Evolutionary conservation across 2,113 vertebrate genomes (phyloP).

Genomic region (Alexandromys fortis): DNA sequence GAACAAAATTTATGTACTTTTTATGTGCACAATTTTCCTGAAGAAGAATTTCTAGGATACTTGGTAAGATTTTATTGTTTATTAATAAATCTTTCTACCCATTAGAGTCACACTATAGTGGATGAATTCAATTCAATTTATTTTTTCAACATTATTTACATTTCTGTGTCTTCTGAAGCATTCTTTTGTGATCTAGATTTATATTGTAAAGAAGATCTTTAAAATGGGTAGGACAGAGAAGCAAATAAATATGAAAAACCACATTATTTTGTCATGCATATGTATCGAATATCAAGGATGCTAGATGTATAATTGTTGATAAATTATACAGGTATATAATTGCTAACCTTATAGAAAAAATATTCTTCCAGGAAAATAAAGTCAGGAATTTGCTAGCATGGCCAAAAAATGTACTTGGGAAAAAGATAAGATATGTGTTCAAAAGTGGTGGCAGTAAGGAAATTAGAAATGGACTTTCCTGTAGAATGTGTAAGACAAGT

Average conservation of each 20-base stretch:
- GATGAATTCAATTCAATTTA: slow-evolving; percentile 8
- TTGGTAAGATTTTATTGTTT: background rate
- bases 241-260: slow-evolving; percentile 16
- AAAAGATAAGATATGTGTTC: background rate
- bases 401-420: background rate
- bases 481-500: background rate
- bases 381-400: background rate
- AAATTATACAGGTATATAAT: background rate
- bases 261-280: slow-evolving; percentile 20
- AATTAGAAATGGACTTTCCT: background rate
- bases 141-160: background rate
- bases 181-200: background rate
- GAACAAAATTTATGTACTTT: slow-evolving; percentile 42
- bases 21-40: slow-evolving; percentile 4
- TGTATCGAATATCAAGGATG: background rate
- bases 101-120: background rate
- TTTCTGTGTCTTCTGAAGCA: background rate
- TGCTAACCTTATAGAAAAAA: slow-evolving; percentile 9
- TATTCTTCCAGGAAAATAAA: background rate
- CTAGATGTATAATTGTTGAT: background rate
- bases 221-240: slow-evolving; percentile 18
- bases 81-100: background rate
- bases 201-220: background rate
- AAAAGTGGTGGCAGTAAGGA: background rate
- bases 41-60: slow-evolving; percentile 28